Percentiles rank a stretch among this genome's conserved stretches.
These are phyloP conservation scores for Orthonychiurus folsomi DNA, from an alignment of 2,888 invertebrate genomes.

Conservation along the genomic window DNA sequence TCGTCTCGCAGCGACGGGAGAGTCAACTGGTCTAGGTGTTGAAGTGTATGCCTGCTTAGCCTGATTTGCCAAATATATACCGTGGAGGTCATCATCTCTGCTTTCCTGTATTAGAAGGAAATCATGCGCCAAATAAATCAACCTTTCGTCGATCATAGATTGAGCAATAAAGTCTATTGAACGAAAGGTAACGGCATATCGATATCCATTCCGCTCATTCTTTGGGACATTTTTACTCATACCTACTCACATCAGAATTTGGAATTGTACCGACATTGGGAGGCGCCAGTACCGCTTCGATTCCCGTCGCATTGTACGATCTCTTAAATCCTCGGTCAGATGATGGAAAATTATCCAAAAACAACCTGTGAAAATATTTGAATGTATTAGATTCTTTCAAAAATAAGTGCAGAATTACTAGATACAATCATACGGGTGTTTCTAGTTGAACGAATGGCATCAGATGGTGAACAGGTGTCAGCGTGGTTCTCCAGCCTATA, in stretches of 20 bases:
- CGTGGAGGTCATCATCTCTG: slow-evolving; percentile 2
- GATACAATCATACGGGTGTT: too few relatives aligned
- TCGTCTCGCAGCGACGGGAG: too few relatives aligned
- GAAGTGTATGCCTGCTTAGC: too few relatives aligned
- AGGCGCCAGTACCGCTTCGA: not conserved
- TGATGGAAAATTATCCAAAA: not conserved
- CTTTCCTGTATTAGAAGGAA: not conserved
- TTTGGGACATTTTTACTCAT: not conserved
- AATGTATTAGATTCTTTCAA: not conserved
- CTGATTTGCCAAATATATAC: not conserved
- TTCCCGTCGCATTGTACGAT: too few relatives aligned
- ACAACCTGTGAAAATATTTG: not conserved
- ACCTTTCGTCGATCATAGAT: not conserved
- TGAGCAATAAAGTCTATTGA: too few relatives aligned
- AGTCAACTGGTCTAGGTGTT: too few relatives aligned
- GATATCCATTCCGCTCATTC: too few relatives aligned
- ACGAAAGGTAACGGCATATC: too few relatives aligned
- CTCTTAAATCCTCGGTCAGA: not conserved
- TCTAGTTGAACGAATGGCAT: too few relatives aligned
- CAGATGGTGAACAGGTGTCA: too few relatives aligned
- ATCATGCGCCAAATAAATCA: not conserved
- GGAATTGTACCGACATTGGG: not conserved
- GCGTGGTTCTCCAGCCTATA: too few relatives aligned
- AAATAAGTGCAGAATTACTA: not conserved
- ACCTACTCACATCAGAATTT: not conserved